Evolutionary conservation across 1,140 invertebrate species (phyloP), one percentile per base, ranked within the genome.

Genomic region (Mya arenaria): DNA sequence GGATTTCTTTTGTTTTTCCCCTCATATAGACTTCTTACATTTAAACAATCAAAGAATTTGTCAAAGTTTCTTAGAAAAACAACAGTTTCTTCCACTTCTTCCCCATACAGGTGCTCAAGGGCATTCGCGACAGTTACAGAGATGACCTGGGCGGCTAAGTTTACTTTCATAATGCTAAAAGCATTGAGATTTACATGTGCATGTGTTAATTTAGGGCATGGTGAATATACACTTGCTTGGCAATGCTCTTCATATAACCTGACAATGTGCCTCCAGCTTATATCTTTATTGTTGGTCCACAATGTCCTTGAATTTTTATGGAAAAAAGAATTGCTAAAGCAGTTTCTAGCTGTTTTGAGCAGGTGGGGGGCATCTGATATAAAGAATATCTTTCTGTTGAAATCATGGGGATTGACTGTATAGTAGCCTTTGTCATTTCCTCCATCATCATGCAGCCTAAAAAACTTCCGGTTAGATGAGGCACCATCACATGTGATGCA

Each of bases 331-430:
- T 85, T 85, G 13, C 25, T 37, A 30, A 84, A 74, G 36, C 82
- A 82, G 36, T 85, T 87, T 55, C 84, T 41, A 48, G 62, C 56
- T 44, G 86, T 87, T 74, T 85, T 87, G 15, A 87, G 15, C 1
- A 87, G 68, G 41, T 85, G 86, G 34, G 84, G 86, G 0, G 83
- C 85, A 85, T 87, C 85, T 15, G 85, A 87, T 28, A 87, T 74
- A 32, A 87, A 85, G 41, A 69, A 87, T 17, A 85, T 52, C 1
- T 80, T 71, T 23, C 65, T 44, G 30, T 28, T 37, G 15, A 1
- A 4, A n/a, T 75, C 55, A 58, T 30, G 32, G 25, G 73, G 82
- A 32, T 71, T 78, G 30, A n/a, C 23, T 28, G 72, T 81, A 0
- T 39, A 77, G 39, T 75, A 68, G 2, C 81, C 78, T 23, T 32